Percentiles rank a stretch among this genome's conserved stretches.
These are phyloP conservation scores for Montipora capitata DNA, from an alignment of 92 coral and sea anemone species.

Conservation along the genomic window DNA sequence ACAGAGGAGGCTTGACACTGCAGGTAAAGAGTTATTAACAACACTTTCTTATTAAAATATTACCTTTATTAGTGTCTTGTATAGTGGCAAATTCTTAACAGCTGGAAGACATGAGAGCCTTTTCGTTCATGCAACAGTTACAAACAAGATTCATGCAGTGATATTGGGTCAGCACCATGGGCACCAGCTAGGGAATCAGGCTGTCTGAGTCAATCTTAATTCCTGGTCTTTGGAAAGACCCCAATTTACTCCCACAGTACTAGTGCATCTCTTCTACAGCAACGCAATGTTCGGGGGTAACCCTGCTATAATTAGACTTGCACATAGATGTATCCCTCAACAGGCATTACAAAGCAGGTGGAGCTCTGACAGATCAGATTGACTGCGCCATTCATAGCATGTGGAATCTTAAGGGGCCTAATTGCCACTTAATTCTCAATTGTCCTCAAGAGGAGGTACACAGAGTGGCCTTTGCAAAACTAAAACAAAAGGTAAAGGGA, in stretches of 20 bases:
- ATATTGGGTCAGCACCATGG: no score
- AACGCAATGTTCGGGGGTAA: neutral
- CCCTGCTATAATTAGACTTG: neutral
- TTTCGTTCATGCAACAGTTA: neutral
- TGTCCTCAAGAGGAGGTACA: neutral
- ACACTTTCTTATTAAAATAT: neutral
- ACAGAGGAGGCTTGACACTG: constrained; percentile 27
- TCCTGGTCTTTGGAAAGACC: neutral
- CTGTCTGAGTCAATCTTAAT: neutral
- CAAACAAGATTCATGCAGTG: no score
- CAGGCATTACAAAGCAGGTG: neutral
- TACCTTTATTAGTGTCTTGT: neutral
- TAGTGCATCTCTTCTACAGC: neutral
- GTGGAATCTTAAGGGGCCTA: neutral
- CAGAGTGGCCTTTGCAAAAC: neutral
- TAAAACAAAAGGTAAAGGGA: neutral
- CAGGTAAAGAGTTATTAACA: constrained; percentile 31
- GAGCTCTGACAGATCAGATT: neutral
- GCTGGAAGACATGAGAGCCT: constrained; percentile 4
- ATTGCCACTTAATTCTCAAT: neutral
- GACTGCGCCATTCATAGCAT: neutral
- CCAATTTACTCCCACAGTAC: neutral
- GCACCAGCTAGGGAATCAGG: neutral
- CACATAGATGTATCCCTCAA: neutral
- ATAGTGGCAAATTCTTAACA: neutral